Base-by-base conservation (phyloP, 2,113 vertebrate genomes). In the Pseudolaguvia tuberculata region DNA sequence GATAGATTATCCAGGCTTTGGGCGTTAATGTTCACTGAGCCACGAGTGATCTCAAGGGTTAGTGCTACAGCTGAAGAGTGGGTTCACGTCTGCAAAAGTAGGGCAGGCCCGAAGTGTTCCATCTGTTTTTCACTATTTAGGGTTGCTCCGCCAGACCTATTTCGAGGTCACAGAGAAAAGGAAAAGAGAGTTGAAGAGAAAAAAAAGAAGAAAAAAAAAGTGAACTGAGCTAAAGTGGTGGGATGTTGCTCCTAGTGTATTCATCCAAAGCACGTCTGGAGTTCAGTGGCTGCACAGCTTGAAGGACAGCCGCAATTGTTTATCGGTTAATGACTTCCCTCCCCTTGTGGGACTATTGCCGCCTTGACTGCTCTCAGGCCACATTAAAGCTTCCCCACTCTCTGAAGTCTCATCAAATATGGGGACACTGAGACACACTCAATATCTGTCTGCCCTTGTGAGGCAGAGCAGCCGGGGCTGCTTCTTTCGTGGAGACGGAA, bases 221-320 rank as follows among this genome's bases (percentile, higher is more conserved):
- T 9, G 21, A 45, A n/a, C n/a, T n/a, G n/a, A 63, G 57, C 61
- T 39, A 6, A 21, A 72, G 68, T 56, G 71, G 75, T 17, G 52
- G 72, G 70, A 75, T 75, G 56, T 70, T 75, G 76, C 73, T 70
- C 67, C 68, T 79, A 77, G 59, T 72, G 76, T 79, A 79, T 82
- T 80, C 73, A 76, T 80, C 53, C 27, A 63, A 76, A 78, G 51
- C 74, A 76, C 68, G 59, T 73, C 75, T 76, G 68, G 73, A 74
- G 68, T 52, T 29, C 62, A 17, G 55, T 59, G 78, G 76, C 78
- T 78, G 61, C 78, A 79, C 78, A 82, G 83, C 80, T 77, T 84
- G 80, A 82, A 80, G 83, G 80, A 82, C 79, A 47, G 73, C 59
- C 71, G 63, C 67, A 75, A 84, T 84, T 82, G 83, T 82, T 84